A percentile compares a stretch with the other conserved stretches of the same genome.
These are phyloP conservation scores for Drosophila cyrtoloma DNA, from an alignment of 2,888 invertebrate genomes.

Conservation along the genomic window DNA sequence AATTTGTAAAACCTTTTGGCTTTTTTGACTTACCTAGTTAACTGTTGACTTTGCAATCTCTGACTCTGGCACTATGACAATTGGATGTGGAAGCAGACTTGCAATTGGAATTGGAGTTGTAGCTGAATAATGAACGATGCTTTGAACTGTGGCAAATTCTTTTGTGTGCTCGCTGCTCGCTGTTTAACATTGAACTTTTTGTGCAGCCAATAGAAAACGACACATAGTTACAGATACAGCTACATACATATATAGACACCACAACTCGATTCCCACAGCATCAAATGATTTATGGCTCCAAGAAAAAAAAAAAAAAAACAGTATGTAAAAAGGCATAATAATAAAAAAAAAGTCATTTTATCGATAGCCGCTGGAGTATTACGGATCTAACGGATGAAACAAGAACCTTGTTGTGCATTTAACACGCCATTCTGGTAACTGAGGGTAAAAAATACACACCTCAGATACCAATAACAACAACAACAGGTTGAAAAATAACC, in stretches of 20 bases:
- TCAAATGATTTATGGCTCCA: conserved; percentile 73
- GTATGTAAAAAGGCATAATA: conserved; percentile 72
- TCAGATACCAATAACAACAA: conserved; percentile 36
- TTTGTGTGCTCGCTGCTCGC: conserved; percentile 50
- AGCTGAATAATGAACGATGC: conserved; percentile 75
- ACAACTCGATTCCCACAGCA: conserved; percentile 73
- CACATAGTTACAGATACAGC: conserved; percentile 52
- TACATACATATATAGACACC: conserved; percentile 12
- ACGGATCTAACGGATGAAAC: conserved; percentile 81
- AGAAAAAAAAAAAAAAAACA: conserved; percentile 10
- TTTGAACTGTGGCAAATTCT: conserved; percentile 80
- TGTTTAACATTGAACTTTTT: conserved; percentile 79
- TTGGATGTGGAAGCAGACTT: conserved; percentile 44
- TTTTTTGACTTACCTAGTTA: conserved; percentile 74
- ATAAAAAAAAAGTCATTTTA: conserved; percentile 64
- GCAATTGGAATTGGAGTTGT: conserved; percentile 25
- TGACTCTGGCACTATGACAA: conserved; percentile 45
- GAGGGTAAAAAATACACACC: conserved; percentile 49
- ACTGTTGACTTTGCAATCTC: conserved; percentile 61
- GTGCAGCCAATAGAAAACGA: conserved; percentile 40
- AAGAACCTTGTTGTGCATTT: conserved; percentile 80
- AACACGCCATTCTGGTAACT: conserved; percentile 64
- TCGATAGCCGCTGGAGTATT: conserved; percentile 61
- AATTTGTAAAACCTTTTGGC: conserved; percentile 77
- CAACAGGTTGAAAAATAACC: conserved; percentile 37